These are phyloP conservation scores for Limenitis arthemis DNA, from an alignment of 2,888 invertebrate genomes.

Conservation along the genomic window DNA sequence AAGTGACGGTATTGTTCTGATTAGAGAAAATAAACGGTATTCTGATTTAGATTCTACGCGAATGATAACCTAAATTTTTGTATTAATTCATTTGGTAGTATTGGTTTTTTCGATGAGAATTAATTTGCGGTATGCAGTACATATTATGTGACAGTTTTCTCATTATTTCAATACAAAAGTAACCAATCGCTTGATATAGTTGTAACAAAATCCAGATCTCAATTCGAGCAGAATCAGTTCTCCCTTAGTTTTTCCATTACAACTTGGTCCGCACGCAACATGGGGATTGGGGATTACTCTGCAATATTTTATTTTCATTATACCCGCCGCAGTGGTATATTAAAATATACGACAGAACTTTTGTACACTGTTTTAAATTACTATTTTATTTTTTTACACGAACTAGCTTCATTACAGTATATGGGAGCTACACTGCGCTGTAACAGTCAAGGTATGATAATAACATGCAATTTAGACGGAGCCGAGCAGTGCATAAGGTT, in stretches of 20 bases:
- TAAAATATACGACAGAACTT: constrained; percentile 20
- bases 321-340: not conserved
- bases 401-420: not conserved
- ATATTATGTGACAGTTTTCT: too few relatives aligned
- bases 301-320: constrained; percentile 17
- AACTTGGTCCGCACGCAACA: constrained; percentile 38
- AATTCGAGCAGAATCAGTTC: constrained; percentile 17
- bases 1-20: constrained; percentile 1
- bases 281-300: constrained; percentile 26
- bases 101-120: too few relatives aligned
- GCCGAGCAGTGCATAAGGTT: too few relatives aligned
- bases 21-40: not conserved
- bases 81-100: too few relatives aligned
- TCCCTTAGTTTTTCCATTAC: constrained; percentile 44
- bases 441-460: too few relatives aligned
- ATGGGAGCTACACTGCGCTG: too few relatives aligned
- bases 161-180: too few relatives aligned
- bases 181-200: too few relatives aligned
- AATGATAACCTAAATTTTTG: too few relatives aligned
- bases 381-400: not conserved
- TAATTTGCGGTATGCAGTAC: too few relatives aligned
- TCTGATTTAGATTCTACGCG: too few relatives aligned
- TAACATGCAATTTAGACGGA: too few relatives aligned
- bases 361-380: not conserved
- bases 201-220: not conserved